Conservation (phyloP, 2,888 invertebrate genomes). For the Buathra laborator region DNA sequence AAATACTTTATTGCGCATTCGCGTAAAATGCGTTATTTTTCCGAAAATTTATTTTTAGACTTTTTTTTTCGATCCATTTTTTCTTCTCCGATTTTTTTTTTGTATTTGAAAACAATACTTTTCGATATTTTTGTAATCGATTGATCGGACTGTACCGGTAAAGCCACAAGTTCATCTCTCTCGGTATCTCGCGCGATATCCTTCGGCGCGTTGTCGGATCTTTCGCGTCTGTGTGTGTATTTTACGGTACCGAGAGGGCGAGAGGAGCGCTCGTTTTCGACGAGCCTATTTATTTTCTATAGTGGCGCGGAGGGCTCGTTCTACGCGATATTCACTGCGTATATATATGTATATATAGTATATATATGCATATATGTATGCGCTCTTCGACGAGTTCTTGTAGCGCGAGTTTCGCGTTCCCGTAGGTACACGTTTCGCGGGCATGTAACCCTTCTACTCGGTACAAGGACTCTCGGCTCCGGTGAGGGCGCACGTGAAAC, state of each 20-base stretch:
- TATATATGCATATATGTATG: not conserved
- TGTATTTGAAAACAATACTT: no score
- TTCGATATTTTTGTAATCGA: not conserved
- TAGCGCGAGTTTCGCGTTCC: constrained; percentile 43
- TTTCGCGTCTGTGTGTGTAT: not conserved
- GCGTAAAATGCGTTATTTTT: no score
- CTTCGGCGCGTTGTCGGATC: constrained; percentile 50
- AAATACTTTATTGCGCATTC: no score
- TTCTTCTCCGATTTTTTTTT: no score
- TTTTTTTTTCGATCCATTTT: not conserved
- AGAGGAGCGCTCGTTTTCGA: constrained; percentile 41
- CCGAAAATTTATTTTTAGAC: not conserved
- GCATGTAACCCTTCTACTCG: constrained; percentile 57
- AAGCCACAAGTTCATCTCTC: not conserved
- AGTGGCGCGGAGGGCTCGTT: constrained; percentile 12
- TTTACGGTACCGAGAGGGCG: constrained; percentile 14
- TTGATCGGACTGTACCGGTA: not conserved
- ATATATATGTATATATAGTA: not conserved
- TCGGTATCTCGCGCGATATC: constrained; percentile 14
- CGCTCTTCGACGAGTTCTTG: constrained; percentile 48
- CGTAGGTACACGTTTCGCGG: constrained; percentile 19
- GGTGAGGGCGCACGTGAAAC: constrained; percentile 36
- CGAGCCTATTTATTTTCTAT: constrained; percentile 51
- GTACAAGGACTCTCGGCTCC: constrained; percentile 54
- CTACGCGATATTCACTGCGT: not conserved